phyloP scores from a whole-genome alignment of 1,140 invertebrate genomes.

The Zaprionus africanus region DNA sequence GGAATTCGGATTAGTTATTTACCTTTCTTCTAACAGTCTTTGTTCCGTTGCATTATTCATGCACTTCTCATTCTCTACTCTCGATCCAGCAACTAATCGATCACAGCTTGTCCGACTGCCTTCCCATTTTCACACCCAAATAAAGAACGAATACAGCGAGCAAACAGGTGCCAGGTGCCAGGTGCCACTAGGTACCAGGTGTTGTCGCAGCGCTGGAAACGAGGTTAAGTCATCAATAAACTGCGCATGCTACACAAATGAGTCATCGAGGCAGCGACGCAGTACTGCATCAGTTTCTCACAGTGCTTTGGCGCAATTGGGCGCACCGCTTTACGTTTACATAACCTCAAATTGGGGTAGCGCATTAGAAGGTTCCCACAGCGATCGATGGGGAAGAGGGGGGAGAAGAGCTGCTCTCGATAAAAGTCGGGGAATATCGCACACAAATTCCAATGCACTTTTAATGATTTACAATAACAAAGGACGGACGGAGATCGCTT shows the following conservation, averaged over 20 bases:
- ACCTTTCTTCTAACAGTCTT: conserved; percentile 37
- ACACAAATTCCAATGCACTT: conserved; percentile 56
- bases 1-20: conserved; percentile 19
- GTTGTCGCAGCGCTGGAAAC: conserved; percentile 54
- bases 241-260: conserved; percentile 68
- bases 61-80: conserved; percentile 37
- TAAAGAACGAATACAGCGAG: conserved; percentile 2
- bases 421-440: conserved; percentile 19
- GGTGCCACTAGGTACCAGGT: conserved; percentile 31
- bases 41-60: conserved; percentile 60
- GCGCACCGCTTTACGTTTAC: conserved; percentile 60
- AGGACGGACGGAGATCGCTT: conserved; percentile 42
- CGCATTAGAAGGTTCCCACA: conserved; percentile 78
- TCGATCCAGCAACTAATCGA: conserved; percentile 52
- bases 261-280: conserved; percentile 61
- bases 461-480: conserved; percentile 82
- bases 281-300: conserved; percentile 64
- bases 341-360: conserved; percentile 58
- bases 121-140: conserved; percentile 70
- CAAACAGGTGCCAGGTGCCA: conserved; percentile 73
- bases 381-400: neutral
- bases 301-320: conserved; percentile 67
- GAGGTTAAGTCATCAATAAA: conserved; percentile 81
- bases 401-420: conserved; percentile 6
- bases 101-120: conserved; percentile 48